Conservation (phyloP, 2,888 invertebrate genomes). For the Noctuana brunneofusca region DNA sequence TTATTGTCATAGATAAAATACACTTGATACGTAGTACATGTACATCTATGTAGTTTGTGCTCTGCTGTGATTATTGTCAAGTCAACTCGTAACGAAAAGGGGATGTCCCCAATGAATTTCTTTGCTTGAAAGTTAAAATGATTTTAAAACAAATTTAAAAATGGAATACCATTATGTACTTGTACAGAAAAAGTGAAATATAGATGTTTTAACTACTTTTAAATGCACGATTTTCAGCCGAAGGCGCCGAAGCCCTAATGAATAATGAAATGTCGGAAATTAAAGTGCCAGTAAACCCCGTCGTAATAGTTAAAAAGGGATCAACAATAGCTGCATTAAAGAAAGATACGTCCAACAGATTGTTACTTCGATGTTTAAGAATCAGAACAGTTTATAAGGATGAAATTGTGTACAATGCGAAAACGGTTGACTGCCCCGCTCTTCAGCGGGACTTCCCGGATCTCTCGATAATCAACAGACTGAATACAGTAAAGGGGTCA, state of each 20-base stretch:
- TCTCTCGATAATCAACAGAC: slow-evolving; percentile 50
- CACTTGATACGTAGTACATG: no score
- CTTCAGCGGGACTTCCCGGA: slow-evolving; percentile 46
- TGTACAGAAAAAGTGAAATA: no score
- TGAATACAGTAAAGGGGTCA: slow-evolving; percentile 41
- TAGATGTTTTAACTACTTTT: no score
- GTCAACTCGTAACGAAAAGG: no score
- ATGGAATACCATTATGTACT: no score
- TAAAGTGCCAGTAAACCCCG: slow-evolving; percentile 32
- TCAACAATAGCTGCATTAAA: not conserved
- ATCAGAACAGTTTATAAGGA: slow-evolving; percentile 43
- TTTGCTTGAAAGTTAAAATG: no score
- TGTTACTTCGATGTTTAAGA: slow-evolving; percentile 26
- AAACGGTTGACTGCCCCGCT: slow-evolving; percentile 47
- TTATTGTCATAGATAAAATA: no score
- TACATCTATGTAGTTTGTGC: no score
- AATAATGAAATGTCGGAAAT: not conserved
- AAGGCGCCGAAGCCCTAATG: not conserved
- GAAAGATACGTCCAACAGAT: not conserved
- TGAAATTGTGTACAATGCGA: slow-evolving; percentile 53
- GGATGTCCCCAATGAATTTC: no score
- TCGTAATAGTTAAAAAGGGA: slow-evolving; percentile 26
- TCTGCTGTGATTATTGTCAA: no score
- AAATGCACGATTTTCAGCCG: no score
- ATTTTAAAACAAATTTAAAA: no score